These are phyloP conservation scores for Lepilemur septentrionalis DNA, from an alignment of 2,797 vertebrate genomes.

Conservation along the genomic window DNA sequence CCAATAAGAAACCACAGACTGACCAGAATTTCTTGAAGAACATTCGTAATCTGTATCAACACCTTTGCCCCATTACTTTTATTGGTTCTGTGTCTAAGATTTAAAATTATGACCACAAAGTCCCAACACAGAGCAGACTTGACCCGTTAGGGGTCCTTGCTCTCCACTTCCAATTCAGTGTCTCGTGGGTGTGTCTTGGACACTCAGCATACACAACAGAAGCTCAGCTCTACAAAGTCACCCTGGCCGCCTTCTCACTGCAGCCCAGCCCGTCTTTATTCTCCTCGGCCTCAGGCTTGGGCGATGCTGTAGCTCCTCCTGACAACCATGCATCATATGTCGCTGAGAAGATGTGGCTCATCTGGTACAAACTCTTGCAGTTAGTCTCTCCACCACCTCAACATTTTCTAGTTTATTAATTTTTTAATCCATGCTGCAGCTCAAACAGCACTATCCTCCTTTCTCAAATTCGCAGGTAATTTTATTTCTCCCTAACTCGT, in stretches of 20 bases:
- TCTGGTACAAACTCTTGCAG: not conserved
- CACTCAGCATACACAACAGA: fast-evolving
- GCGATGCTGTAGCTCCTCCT: not conserved
- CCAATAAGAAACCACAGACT: not conserved
- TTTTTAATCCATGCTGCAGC: not conserved
- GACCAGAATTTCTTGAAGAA: not conserved
- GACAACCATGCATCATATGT: fast-evolving
- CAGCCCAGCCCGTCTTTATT: not conserved
- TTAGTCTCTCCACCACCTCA: not conserved
- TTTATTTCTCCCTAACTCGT: not conserved
- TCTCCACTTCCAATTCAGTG: not conserved
- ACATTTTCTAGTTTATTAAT: not conserved
- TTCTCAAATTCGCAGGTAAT: not conserved
- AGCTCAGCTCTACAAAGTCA: not conserved
- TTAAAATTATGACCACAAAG: not conserved
- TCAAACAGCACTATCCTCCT: not conserved
- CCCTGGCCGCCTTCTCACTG: not conserved
- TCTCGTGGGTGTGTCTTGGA: fast-evolving
- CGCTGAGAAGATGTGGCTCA: not conserved
- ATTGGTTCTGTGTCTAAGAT: not conserved
- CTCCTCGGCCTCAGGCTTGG: not conserved
- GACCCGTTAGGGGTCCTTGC: not conserved
- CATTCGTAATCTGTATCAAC: not conserved
- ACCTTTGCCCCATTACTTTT: not conserved
- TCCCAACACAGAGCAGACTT: not conserved